phyloP scores from a whole-genome alignment of 1,140 invertebrate species.

The Heliconius himera region DNA sequence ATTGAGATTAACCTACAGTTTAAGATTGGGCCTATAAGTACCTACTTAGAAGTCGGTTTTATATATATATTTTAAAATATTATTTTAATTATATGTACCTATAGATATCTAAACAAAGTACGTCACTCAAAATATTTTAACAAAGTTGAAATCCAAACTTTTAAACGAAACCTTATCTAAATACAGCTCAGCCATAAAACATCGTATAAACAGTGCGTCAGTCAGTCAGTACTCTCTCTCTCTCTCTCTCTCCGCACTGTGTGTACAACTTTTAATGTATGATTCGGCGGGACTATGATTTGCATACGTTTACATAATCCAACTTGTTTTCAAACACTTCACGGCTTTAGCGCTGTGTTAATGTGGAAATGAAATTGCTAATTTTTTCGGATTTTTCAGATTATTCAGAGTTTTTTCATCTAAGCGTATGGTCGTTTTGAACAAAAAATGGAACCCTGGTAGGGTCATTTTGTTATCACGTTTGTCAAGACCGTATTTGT shows the following conservation, averaged over 20 bases:
- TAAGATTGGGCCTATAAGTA: no score
- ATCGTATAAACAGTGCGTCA: slow-evolving; percentile 20
- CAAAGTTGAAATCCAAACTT: not conserved
- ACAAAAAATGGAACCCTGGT: no score
- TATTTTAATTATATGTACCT: no score
- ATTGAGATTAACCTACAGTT: no score
- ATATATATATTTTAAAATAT: no score
- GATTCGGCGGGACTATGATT: slow-evolving; percentile 53
- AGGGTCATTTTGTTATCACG: no score
- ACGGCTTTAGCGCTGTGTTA: slow-evolving; percentile 15
- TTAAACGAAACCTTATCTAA: not conserved
- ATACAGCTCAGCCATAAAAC: not conserved
- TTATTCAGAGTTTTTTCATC: no score
- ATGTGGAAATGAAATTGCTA: not conserved
- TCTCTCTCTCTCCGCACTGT: slow-evolving; percentile 15
- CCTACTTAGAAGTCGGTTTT: no score
- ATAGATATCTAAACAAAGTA: no score
- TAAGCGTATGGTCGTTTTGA: no score
- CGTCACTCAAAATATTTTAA: no score
- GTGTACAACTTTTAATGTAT: slow-evolving; percentile 46
- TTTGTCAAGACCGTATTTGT: no score
- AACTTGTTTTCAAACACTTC: slow-evolving; percentile 49
- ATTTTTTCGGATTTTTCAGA: not conserved
- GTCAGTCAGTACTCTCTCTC: not conserved
- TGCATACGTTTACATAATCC: slow-evolving; percentile 62